phyloP scores from a whole-genome alignment of 2,888 invertebrate species.

The Zeuzera pyrina region DNA sequence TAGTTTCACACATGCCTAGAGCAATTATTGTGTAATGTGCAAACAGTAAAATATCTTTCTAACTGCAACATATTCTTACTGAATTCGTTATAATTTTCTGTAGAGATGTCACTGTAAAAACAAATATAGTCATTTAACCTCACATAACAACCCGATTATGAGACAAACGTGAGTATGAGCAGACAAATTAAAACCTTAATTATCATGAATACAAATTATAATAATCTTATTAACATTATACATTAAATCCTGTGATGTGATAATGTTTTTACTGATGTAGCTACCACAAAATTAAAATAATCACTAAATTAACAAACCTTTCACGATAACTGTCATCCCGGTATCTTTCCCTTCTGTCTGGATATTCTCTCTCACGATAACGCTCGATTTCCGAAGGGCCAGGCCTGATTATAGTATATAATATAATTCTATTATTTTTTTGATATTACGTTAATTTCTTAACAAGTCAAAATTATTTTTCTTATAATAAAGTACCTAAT shows the following conservation, averaged over 20 bases:
- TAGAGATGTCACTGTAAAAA: slow-evolving; percentile 71
- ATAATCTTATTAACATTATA: slow-evolving; percentile 1
- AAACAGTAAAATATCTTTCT: slow-evolving; percentile 65
- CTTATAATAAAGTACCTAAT: no score
- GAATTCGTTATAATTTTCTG: slow-evolving; percentile 61
- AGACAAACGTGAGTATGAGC: neutral
- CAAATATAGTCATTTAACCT: slow-evolving; percentile 65
- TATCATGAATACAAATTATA: neutral
- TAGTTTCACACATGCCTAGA: slow-evolving; percentile 57
- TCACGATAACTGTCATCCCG: slow-evolving; percentile 45
- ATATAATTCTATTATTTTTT: slow-evolving; percentile 21
- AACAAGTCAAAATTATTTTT: neutral
- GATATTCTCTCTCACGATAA: slow-evolving; percentile 43
- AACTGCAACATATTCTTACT: slow-evolving; percentile 61
- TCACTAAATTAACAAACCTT: slow-evolving; percentile 37
- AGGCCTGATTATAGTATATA: slow-evolving; percentile 26
- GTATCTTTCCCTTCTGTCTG: slow-evolving; percentile 50
- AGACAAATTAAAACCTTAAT: no score
- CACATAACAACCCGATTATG: slow-evolving; percentile 28
- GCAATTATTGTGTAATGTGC: slow-evolving; percentile 53
- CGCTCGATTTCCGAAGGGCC: slow-evolving; percentile 43
- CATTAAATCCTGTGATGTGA: neutral
- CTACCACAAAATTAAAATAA: no score
- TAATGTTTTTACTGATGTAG: neutral
- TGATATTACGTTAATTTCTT: slow-evolving; percentile 7